Conservation (phyloP, 2,797 vertebrate species). For the Adrianichthys oophorus region DNA sequence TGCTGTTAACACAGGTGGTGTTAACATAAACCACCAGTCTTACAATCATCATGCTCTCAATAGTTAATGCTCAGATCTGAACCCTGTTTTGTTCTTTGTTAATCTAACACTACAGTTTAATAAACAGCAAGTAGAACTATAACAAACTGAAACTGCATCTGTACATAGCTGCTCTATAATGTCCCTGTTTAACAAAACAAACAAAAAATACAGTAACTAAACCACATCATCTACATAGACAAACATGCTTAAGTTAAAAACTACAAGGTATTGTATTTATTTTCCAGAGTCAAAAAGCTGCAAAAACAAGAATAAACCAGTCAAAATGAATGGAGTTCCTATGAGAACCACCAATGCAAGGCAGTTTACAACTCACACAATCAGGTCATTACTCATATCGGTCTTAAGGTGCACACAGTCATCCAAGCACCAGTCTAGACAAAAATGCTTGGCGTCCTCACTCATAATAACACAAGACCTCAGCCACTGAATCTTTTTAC, state of each 20-base stretch:
- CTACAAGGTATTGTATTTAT: slow-evolving; percentile 12
- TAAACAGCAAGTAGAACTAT: slow-evolving; percentile 49
- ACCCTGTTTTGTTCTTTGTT: slow-evolving; percentile 47
- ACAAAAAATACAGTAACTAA: slow-evolving; percentile 49
- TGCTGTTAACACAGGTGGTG: slow-evolving; percentile 26
- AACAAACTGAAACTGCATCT: slow-evolving; percentile 44
- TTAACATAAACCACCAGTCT: slow-evolving; percentile 29
- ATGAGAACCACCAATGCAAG: slow-evolving; percentile 16
- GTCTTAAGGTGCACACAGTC: slow-evolving; percentile 60
- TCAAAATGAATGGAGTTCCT: slow-evolving; percentile 13
- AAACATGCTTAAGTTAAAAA: slow-evolving; percentile 12
- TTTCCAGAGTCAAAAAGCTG: slow-evolving; percentile 22
- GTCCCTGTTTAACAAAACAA: slow-evolving; percentile 52
- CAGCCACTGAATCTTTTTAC: slow-evolving; percentile 4
- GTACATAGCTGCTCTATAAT: slow-evolving; percentile 70
- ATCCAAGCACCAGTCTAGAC: slow-evolving; percentile 12
- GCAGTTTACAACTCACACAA: slow-evolving; percentile 2
- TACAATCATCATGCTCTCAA: slow-evolving; percentile 39
- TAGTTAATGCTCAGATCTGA: slow-evolving; percentile 35
- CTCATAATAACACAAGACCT: slow-evolving; percentile 5
- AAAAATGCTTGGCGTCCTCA: slow-evolving; percentile 11
- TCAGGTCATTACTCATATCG: slow-evolving; percentile 24
- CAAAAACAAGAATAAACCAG: neutral
- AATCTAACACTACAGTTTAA: slow-evolving; percentile 55
- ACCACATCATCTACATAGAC: slow-evolving; percentile 56